A percentile compares a stretch with the other conserved stretches of the same genome.
These are phyloP conservation scores for Melinopterus prodromus DNA, from an alignment of 2,888 invertebrate genomes.

Conservation along the genomic window DNA sequence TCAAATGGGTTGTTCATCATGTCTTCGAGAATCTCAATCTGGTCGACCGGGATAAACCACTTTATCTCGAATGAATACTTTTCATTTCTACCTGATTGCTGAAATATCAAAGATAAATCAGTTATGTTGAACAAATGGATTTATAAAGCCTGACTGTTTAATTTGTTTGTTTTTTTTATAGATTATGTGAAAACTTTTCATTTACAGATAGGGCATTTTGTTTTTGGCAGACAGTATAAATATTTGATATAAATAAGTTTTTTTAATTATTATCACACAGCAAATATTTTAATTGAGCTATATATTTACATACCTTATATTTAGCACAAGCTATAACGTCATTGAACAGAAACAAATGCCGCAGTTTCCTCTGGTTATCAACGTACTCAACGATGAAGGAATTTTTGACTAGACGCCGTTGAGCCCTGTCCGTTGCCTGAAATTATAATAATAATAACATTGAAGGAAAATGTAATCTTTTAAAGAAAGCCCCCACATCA, in stretches of 20 bases:
- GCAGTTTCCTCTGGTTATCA: constrained; percentile 86
- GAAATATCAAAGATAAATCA: constrained; percentile 35
- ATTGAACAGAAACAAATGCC: constrained; percentile 93
- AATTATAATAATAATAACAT: constrained; percentile 42
- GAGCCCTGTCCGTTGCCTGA: constrained; percentile 80
- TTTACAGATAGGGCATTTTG: too few species aligned
- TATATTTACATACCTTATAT: constrained; percentile 70
- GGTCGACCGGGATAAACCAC: constrained; percentile 90
- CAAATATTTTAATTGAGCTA: background rate
- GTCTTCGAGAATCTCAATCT: constrained; percentile 79
- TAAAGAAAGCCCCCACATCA: too few species aligned
- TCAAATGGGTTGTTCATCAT: constrained; percentile 73
- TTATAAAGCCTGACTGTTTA: background rate
- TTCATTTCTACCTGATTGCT: constrained; percentile 81
- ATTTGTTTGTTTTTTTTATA: background rate
- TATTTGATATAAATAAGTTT: too few species aligned
- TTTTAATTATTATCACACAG: too few species aligned
- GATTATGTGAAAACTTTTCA: too few species aligned
- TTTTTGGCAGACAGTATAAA: too few species aligned
- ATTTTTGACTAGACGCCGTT: constrained; percentile 90
- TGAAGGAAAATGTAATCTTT: too few species aligned
- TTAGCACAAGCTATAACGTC: constrained; percentile 96
- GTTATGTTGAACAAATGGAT: constrained; percentile 7
- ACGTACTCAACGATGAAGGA: constrained; percentile 93
- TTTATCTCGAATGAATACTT: constrained; percentile 92